Percentiles rank a stretch among this genome's conserved stretches.
Conservation (phyloP, 2,797 vertebrate genomes). For the Centroberyx gerrardi region DNA sequence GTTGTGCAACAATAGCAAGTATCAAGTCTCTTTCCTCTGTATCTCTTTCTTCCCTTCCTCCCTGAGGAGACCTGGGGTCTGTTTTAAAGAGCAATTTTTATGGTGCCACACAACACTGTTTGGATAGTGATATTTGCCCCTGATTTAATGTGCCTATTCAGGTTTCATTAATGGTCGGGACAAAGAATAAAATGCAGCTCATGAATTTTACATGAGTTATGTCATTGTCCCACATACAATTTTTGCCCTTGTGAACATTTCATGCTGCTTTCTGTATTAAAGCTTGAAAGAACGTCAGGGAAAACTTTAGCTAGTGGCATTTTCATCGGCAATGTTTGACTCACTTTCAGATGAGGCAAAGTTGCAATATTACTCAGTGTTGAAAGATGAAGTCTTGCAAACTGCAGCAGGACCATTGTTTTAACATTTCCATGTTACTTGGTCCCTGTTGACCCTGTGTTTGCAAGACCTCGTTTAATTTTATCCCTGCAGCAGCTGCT, state of each 20-base stretch:
- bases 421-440: conserved; percentile 3
- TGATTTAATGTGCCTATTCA: conserved; percentile 20
- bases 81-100: conserved; percentile 14
- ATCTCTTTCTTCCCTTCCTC: neutral
- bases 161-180: conserved; percentile 18
- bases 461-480: neutral
- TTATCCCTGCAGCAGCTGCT: neutral
- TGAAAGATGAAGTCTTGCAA: conserved; percentile 17
- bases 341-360: neutral
- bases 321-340: neutral
- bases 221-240: conserved; percentile 14
- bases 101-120: neutral
- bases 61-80: neutral
- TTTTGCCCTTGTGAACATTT: neutral
- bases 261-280: neutral
- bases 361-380: neutral
- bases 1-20: conserved; percentile 24
- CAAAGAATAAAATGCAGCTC: conserved; percentile 18
- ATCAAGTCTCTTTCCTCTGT: neutral
- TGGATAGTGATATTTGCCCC: conserved; percentile 7
- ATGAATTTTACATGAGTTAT: conserved; percentile 41
- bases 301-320: neutral
- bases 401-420: neutral
- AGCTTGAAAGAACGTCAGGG: neutral
- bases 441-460: neutral